Base-by-base conservation (phyloP, 2,113 vertebrate species). In the Suricata suricatta region DNA sequence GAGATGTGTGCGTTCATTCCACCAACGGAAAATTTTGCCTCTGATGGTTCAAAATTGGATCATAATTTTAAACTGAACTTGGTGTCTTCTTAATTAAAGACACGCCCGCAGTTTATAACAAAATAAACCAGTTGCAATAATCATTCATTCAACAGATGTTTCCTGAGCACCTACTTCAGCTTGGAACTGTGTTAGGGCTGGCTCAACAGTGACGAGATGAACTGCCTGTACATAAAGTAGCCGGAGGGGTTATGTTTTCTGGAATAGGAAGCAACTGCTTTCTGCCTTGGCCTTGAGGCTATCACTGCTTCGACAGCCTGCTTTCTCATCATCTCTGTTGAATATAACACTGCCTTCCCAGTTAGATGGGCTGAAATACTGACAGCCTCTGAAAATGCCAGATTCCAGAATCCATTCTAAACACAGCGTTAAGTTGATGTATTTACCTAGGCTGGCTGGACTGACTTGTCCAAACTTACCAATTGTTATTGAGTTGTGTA, bases 81-180 rank as follows among this genome's bases (percentile, higher is more conserved):
- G 31, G n/a, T 16, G 19, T 77, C 60, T 85, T 74, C 72, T 88
- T 69, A 25, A 57, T 41, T 90, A 91, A 82, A 95, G 29, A 47
- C 16, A 33, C 68, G 14, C 66, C 19, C 63, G 15, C 16, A 2
- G 50, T 63, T 57, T 52, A 23, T 72, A 84, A 63, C 44, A 95
- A 74, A 38, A 69, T 47, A 44, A 69, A 41, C 85, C 91, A 54
- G 12, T 47, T 50, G 13, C 41, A 74, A 41, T 38, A 29, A n/a
- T 74, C 17, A n/a, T 23, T 83, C 12, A 5, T 38, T 81, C 25
- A 80, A 6, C 5, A 79, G 69, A 33, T 57, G 27, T 76, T 79
- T 35, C 14, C 72, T 33, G 21, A 81, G 47, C 47, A 50, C 16
- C n/a, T 76, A 1, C 84, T 54, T 64, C 13, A 44, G 35, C 23